phyloP scores from a whole-genome alignment of 2,113 vertebrate species.

The Tupaia tana region DNA sequence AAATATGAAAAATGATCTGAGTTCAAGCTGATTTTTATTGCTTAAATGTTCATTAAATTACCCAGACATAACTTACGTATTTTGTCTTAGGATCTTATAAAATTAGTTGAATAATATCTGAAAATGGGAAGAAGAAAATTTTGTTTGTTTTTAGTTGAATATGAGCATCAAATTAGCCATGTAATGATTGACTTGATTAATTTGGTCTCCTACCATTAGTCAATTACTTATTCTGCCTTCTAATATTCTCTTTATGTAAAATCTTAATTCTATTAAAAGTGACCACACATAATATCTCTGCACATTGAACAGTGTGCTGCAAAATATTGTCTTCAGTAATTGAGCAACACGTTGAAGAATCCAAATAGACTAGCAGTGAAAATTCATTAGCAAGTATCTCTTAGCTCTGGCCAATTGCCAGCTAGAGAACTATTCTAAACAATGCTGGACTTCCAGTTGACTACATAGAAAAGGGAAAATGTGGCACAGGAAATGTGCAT shows the following conservation, averaged over 20 bases:
- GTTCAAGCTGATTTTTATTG: conserved; percentile 78
- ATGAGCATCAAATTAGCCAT: neutral
- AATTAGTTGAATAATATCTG: neutral
- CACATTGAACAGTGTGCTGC: neutral
- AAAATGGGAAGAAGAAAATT: neutral
- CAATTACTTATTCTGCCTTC: neutral
- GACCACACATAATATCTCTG: neutral
- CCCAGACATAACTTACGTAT: neutral
- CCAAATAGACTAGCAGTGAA: neutral
- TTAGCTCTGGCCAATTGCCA: neutral
- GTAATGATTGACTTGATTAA: neutral
- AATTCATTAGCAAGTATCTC: neutral
- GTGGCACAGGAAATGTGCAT: neutral
- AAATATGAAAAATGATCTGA: conserved; percentile 76
- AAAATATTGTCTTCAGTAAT: neutral
- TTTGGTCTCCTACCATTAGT: fast-evolving
- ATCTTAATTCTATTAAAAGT: neutral
- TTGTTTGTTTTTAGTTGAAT: neutral
- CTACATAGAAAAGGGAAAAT: neutral
- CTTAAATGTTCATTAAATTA: conserved; percentile 80
- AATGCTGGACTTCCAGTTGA: neutral
- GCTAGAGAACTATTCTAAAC: neutral
- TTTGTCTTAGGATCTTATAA: conserved; percentile 39
- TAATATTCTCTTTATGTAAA: neutral
- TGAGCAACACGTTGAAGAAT: neutral